Evolutionary conservation across 2,888 invertebrate species (phyloP).

Genomic region (Bugulina stolonifera): DNA sequence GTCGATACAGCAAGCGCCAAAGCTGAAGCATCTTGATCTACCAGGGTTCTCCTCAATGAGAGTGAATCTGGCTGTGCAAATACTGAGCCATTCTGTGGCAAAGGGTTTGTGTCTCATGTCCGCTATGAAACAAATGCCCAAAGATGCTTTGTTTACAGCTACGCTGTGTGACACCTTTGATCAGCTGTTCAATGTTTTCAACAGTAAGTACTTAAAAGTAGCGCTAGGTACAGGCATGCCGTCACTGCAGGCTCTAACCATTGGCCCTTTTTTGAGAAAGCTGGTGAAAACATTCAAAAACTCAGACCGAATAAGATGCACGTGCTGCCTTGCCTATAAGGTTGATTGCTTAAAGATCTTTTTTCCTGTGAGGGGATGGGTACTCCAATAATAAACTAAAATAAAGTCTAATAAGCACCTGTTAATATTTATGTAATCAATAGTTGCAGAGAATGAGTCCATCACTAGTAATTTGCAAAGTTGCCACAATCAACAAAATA

Average conservation of each 20-base stretch:
- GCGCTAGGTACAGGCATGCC: not conserved
- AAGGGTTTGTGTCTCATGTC: constrained; percentile 4
- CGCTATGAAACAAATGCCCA: not conserved
- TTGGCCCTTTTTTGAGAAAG: constrained; percentile 2
- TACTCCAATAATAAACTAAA: too few species aligned
- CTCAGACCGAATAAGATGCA: not conserved
- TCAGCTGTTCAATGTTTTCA: constrained; percentile 28
- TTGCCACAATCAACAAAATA: too few species aligned
- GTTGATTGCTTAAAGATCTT: constrained; percentile 26
- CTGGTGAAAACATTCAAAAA: not conserved
- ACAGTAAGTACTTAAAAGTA: not conserved
- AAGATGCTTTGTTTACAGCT: constrained; percentile 26
- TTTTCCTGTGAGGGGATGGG: too few species aligned
- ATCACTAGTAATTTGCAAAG: too few species aligned
- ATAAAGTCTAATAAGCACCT: too few species aligned
- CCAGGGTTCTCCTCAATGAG: not conserved
- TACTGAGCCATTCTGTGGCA: constrained; percentile 28
- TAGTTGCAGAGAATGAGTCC: too few species aligned
- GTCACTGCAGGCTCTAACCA: not conserved
- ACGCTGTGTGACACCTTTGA: constrained; percentile 26
- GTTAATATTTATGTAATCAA: too few species aligned
- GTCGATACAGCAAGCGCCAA: constrained; percentile 25
- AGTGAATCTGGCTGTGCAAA: constrained; percentile 27
- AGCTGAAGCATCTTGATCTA: constrained; percentile 25
- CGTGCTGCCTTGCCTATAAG: constrained; percentile 25